Evolutionary conservation across 2,888 invertebrate genomes (phyloP).

Genomic region (Ophraella communa): DNA sequence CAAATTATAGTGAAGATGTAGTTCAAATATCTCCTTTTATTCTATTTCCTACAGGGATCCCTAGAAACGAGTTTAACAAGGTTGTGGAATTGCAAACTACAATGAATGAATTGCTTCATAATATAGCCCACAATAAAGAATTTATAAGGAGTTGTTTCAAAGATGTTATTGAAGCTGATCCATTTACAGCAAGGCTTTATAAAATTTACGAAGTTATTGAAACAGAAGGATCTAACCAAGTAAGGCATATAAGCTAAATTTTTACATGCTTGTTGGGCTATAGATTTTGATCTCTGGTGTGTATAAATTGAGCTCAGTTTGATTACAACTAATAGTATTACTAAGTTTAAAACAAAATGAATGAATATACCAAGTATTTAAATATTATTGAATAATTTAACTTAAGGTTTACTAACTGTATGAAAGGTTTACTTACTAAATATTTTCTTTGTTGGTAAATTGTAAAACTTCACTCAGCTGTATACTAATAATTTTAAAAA

Average conservation of each 20-base stretch:
- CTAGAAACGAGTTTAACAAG: slow-evolving; percentile 75
- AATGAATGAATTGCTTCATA: slow-evolving; percentile 82
- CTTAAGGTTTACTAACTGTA: too few species aligned
- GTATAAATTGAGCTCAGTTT: not conserved
- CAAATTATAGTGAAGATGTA: slow-evolving; percentile 70
- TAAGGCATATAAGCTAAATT: slow-evolving; percentile 56
- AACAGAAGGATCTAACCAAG: slow-evolving; percentile 82
- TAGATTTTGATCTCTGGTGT: not conserved
- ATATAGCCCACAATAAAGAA: slow-evolving; percentile 78
- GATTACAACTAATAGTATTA: too few species aligned
- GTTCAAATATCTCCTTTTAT: slow-evolving; percentile 82
- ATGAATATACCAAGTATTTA: too few species aligned
- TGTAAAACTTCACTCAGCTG: too few species aligned
- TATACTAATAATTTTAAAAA: too few species aligned
- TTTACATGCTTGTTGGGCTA: not conserved
- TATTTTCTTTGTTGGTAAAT: too few species aligned
- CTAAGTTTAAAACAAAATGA: too few species aligned
- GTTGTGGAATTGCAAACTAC: slow-evolving; percentile 76
- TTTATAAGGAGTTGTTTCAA: slow-evolving; percentile 76
- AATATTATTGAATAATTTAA: not conserved
- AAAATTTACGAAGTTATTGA: slow-evolving; percentile 82
- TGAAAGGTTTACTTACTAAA: too few species aligned
- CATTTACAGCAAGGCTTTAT: slow-evolving; percentile 84
- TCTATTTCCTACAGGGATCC: slow-evolving; percentile 79
- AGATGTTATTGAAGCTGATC: slow-evolving; percentile 85